Evolutionary conservation across 2,113 vertebrate genomes (phyloP).

Genomic region (Embiotoca jacksoni): DNA sequence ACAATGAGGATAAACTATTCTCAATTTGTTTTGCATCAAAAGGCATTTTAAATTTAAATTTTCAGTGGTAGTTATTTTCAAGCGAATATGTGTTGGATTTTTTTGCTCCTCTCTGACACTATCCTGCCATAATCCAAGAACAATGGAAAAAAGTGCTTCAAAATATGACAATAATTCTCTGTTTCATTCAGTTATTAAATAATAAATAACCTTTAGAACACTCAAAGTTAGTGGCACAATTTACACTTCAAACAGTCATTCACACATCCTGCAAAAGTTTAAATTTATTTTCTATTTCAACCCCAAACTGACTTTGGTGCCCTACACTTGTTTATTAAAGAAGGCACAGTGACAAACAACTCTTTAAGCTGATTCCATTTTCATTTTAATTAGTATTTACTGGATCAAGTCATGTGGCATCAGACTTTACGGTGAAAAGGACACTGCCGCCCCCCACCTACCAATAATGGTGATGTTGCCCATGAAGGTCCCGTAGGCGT

Average conservation of each 20-base stretch:
- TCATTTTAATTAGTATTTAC: too few species aligned
- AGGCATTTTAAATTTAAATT: neutral
- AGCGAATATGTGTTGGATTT: neutral
- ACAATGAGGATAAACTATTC: neutral
- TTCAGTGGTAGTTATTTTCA: neutral
- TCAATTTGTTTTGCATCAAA: neutral
- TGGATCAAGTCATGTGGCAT: too few species aligned
- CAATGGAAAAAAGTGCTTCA: neutral
- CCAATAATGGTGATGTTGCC: constrained; percentile 87
- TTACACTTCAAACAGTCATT: neutral
- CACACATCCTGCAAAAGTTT: too few species aligned
- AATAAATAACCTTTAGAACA: neutral
- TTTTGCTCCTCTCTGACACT: neutral
- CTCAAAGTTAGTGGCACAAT: neutral
- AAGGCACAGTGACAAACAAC: too few species aligned
- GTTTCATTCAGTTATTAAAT: neutral
- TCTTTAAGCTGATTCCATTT: too few species aligned
- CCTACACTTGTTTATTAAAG: too few species aligned
- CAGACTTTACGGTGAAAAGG: neutral
- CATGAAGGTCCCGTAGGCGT: constrained; percentile 86
- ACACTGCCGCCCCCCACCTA: constrained; percentile 57
- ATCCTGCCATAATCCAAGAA: neutral
- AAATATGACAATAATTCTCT: neutral
- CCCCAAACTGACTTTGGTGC: too few species aligned
- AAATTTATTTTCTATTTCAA: too few species aligned